Evolutionary conservation across 2,888 invertebrate species (phyloP).

Genomic region (Tenthredo distinguenda): DNA sequence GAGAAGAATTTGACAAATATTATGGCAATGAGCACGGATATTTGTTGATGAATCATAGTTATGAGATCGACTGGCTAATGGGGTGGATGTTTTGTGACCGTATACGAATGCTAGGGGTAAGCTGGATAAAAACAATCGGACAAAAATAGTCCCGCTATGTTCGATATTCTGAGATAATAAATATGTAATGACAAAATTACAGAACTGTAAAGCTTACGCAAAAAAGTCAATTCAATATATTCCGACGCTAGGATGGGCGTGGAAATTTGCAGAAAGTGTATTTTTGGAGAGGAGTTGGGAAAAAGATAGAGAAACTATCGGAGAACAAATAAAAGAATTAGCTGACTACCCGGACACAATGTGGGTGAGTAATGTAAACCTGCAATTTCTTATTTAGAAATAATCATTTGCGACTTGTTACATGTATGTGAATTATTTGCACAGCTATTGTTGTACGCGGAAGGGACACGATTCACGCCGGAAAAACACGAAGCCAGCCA

Average conservation of each 20-base stretch:
- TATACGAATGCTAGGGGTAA: conserved; percentile 89
- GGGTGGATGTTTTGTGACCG: conserved; percentile 95
- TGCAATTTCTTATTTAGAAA: background rate
- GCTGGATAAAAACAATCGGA: conserved; percentile 66
- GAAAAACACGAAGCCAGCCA: conserved; percentile 93
- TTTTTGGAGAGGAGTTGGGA: conserved; percentile 96
- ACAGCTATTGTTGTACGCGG: conserved; percentile 92
- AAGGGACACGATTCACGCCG: conserved; percentile 95
- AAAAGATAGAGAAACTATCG: conserved; percentile 92
- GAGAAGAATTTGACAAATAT: conserved; percentile 87
- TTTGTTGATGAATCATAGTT: conserved; percentile 96
- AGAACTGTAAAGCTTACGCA: conserved; percentile 97
- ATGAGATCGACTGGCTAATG: conserved; percentile 97
- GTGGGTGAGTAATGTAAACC: conserved; percentile 84
- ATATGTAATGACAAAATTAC: conserved; percentile 69
- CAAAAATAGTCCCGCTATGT: background rate
- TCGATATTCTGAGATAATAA: background rate
- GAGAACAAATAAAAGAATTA: conserved; percentile 88
- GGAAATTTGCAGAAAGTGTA: conserved; percentile 97
- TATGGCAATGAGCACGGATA: conserved; percentile 94
- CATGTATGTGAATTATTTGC: conserved; percentile 63
- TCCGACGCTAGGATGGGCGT: conserved; percentile 97
- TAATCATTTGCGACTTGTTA: background rate
- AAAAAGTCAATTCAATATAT: conserved; percentile 95
- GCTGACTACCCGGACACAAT: conserved; percentile 94